A percentile compares a stretch with the other conserved stretches of the same genome.
Evolutionary conservation across 2,113 vertebrate species (phyloP).

Genomic region (Rhegmatorhina hoffmannsi): DNA sequence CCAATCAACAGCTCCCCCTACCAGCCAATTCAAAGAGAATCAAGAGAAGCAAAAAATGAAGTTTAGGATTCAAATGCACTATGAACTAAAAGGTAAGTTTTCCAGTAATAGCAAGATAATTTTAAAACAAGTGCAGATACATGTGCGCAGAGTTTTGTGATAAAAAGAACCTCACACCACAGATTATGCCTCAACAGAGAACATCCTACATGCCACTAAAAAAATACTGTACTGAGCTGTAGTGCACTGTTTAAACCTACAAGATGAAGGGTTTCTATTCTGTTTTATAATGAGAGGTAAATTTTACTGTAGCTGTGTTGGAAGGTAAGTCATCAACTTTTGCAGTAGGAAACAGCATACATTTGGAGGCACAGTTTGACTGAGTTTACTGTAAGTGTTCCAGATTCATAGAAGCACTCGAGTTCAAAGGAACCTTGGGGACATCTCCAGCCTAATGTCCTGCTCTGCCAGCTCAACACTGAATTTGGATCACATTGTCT

Average conservation of each 20-base stretch:
- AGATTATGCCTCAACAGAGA: background rate
- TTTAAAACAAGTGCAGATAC: background rate
- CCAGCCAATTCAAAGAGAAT: background rate
- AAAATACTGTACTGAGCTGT: background rate
- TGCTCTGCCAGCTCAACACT: background rate
- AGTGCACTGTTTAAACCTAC: background rate
- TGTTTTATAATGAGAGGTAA: background rate
- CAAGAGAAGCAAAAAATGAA: background rate
- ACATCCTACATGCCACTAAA: background rate
- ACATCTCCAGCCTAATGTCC: background rate
- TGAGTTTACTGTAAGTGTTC: background rate
- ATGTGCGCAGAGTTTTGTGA: background rate
- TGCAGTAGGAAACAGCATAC: background rate
- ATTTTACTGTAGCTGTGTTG: background rate
- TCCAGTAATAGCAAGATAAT: background rate
- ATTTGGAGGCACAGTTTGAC: background rate
- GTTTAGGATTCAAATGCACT: background rate
- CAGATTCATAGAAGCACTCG: background rate
- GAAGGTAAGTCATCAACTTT: background rate
- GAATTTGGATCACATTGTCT: background rate
- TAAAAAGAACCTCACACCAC: background rate
- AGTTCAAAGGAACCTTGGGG: background rate
- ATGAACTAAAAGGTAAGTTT: background rate
- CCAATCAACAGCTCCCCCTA: conserved; percentile 60
- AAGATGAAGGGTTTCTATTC: background rate